Conservation (phyloP, 2,113 vertebrate genomes). For the Myodes glareolus region DNA sequence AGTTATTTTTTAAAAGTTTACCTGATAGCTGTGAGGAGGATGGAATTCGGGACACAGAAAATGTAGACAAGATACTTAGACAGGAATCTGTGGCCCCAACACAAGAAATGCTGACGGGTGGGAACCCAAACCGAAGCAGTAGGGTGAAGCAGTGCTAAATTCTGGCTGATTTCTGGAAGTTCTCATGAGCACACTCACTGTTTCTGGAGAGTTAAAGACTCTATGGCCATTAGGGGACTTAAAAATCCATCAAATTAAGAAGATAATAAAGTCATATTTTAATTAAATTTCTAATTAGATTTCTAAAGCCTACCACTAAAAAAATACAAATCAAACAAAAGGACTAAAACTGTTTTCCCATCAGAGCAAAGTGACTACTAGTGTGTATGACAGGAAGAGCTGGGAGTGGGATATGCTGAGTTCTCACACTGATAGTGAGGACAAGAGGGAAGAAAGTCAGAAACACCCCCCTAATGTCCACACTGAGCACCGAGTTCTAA, state of each 20-base stretch:
- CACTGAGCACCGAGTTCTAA: neutral
- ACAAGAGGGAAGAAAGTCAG: neutral
- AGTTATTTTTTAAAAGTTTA: neutral
- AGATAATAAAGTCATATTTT: conserved; percentile 22
- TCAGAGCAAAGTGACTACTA: neutral
- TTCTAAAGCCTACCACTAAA: conserved; percentile 19
- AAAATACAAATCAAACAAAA: conserved; percentile 1
- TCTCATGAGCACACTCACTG: neutral
- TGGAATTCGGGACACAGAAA: neutral
- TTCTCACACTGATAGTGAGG: neutral
- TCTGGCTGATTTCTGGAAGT: conserved; percentile 25
- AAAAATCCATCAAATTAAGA: neutral
- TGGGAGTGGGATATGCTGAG: neutral
- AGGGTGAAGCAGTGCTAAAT: neutral
- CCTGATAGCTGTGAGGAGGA: neutral
- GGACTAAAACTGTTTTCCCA: neutral
- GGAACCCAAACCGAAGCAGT: neutral
- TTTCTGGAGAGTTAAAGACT: conserved; percentile 28
- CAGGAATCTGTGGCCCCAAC: neutral
- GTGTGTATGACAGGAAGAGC: neutral
- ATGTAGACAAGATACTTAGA: conserved; percentile 33
- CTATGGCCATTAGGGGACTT: neutral
- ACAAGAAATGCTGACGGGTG: neutral
- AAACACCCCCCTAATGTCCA: neutral
- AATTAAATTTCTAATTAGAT: conserved; percentile 55